phyloP scores from a whole-genome alignment of 2,888 invertebrate genomes.

The Hirtodrosophila histrioides region DNA sequence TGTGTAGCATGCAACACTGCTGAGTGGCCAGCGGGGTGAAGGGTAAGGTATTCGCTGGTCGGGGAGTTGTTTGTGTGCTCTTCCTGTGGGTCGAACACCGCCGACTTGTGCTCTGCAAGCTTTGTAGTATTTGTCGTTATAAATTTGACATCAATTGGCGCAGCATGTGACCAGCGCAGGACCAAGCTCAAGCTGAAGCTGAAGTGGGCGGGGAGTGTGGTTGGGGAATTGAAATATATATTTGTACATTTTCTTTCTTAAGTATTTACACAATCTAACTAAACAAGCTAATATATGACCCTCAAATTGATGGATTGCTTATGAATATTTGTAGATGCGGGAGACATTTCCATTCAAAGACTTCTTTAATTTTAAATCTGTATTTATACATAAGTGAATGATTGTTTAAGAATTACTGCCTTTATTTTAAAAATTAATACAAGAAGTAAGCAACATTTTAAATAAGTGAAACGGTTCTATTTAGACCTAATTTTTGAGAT shows the following conservation, averaged over 20 bases:
- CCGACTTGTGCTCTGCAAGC: conserved; percentile 31
- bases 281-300: too few relatives aligned
- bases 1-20: conserved; percentile 22
- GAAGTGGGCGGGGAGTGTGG: conserved; percentile 1
- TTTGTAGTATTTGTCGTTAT: conserved; percentile 74
- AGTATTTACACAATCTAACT: too few relatives aligned
- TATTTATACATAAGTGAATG: too few relatives aligned
- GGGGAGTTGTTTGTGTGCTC: conserved; percentile 10
- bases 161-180: conserved; percentile 50
- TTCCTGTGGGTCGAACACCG: conserved; percentile 15
- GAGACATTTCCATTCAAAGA: too few relatives aligned
- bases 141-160: conserved; percentile 82
- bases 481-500: too few relatives aligned
- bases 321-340: too few relatives aligned
- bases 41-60: background rate
- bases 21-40: background rate
- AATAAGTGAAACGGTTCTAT: too few relatives aligned
- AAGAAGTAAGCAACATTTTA: too few relatives aligned
- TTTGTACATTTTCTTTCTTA: background rate
- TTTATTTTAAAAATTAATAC: too few relatives aligned
- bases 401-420: too few relatives aligned
- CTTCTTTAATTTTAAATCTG: too few relatives aligned
- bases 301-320: too few relatives aligned
- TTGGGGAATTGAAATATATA: background rate
- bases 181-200: background rate